A percentile compares a stretch with the other conserved stretches of the same genome.
Conservation (phyloP, 2,113 vertebrate genomes). For the Spizaetus ornatus region DNA sequence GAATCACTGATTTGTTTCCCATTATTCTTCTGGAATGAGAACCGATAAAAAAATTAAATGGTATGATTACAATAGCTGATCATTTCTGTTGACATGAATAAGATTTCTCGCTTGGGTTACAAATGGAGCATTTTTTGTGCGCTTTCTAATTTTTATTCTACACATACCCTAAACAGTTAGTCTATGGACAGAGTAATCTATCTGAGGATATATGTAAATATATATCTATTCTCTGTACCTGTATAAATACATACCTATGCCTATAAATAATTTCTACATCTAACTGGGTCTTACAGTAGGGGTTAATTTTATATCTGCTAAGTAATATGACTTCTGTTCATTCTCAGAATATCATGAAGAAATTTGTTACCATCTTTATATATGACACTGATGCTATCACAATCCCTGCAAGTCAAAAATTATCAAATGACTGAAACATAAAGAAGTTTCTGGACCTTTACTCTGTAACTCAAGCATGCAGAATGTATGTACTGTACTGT, state of each 20-base stretch:
- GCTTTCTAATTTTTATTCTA: neutral
- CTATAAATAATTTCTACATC: neutral
- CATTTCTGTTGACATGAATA: neutral
- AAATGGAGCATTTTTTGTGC: neutral
- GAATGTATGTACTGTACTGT: neutral
- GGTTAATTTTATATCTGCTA: neutral
- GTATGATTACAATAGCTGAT: neutral
- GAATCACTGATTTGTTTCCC: neutral
- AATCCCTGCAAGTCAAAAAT: neutral
- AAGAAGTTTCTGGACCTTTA: neutral
- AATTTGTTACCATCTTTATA: neutral
- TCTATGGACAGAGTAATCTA: neutral
- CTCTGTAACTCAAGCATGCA: neutral
- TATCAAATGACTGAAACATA: neutral
- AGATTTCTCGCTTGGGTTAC: neutral
- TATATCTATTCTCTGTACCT: neutral
- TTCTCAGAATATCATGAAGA: neutral
- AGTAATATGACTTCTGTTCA: neutral
- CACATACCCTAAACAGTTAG: rapidly evolving
- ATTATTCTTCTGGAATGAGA: neutral
- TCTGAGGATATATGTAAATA: neutral
- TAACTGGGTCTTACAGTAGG: neutral
- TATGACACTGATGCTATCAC: neutral
- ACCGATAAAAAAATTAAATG: neutral
- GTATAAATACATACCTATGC: neutral